phyloP scores from a whole-genome alignment of 2,888 invertebrate species.

The Cosmorhoe ocellata region DNA sequence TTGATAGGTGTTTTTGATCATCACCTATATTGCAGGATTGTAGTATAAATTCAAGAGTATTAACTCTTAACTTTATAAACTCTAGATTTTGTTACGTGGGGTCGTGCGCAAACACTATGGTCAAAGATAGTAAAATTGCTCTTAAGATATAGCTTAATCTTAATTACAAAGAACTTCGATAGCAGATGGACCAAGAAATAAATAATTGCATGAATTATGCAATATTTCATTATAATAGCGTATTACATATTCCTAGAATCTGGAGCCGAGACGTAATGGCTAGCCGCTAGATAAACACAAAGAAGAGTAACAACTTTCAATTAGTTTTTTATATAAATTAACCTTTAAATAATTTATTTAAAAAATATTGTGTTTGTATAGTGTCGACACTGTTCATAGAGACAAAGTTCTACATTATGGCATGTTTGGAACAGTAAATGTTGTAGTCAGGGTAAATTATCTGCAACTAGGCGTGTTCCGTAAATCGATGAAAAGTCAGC shows the following conservation, averaged over 20 bases:
- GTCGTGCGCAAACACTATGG: not conserved
- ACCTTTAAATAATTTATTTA: too few relatives aligned
- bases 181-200: constrained; percentile 37
- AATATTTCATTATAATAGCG: constrained; percentile 47
- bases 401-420: too few relatives aligned
- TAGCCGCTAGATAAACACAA: too few relatives aligned
- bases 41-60: too few relatives aligned
- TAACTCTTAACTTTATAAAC: too few relatives aligned
- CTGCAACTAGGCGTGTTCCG: constrained; percentile 50
- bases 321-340: too few relatives aligned
- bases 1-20: too few relatives aligned
- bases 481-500: constrained; percentile 59
- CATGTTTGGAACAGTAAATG: constrained; percentile 11
- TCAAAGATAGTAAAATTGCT: constrained; percentile 2
- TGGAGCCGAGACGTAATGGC: not conserved
- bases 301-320: too few relatives aligned
- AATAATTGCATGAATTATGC: constrained; percentile 49
- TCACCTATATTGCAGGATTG: too few relatives aligned
- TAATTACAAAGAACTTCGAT: constrained; percentile 39
- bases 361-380: too few relatives aligned
- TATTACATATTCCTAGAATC: constrained; percentile 42
- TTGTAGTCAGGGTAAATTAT: constrained; percentile 56
- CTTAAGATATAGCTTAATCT: constrained; percentile 25
- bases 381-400: too few relatives aligned
- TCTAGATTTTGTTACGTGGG: too few relatives aligned